Conservation (phyloP, 2,113 vertebrate genomes). For the Glaucomys volans region DNA sequence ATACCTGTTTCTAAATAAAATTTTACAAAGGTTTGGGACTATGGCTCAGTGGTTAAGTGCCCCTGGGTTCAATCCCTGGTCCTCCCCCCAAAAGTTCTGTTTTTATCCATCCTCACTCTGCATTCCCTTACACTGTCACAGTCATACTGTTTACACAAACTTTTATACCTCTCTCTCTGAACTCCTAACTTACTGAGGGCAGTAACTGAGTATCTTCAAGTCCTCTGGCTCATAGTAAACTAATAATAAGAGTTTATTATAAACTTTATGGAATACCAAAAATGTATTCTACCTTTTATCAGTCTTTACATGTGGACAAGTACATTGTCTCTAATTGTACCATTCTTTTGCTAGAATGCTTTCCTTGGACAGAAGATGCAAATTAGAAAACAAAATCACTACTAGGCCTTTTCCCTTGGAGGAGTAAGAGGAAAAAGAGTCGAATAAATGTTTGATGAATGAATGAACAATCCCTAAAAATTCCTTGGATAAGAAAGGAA, state of each 20-base stretch:
- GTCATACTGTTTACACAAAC: background rate
- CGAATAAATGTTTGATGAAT: slow-evolving; percentile 35
- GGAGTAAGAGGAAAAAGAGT: background rate
- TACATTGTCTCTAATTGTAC: too few relatives aligned
- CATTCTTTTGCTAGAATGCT: background rate
- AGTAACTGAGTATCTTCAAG: too few relatives aligned
- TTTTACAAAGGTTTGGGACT: too few relatives aligned
- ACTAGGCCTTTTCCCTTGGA: background rate
- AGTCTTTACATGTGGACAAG: background rate
- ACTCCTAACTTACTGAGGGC: too few relatives aligned
- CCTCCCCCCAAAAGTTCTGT: too few relatives aligned
- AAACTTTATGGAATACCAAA: too few relatives aligned
- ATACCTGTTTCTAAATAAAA: too few relatives aligned
- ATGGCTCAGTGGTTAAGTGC: too few relatives aligned
- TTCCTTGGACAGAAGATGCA: background rate
- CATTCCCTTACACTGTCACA: background rate
- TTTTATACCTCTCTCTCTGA: background rate
- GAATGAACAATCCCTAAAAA: slow-evolving; percentile 40
- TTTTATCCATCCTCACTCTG: background rate
- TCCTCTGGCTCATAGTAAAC: too few relatives aligned
- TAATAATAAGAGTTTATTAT: too few relatives aligned
- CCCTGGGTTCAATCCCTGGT: too few relatives aligned
- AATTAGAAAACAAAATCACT: background rate
- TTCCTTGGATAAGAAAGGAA: background rate
- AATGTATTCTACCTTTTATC: background rate